Conservation (phyloP, 2,797 vertebrate species). For the Pseudochromis fuscus region DNA sequence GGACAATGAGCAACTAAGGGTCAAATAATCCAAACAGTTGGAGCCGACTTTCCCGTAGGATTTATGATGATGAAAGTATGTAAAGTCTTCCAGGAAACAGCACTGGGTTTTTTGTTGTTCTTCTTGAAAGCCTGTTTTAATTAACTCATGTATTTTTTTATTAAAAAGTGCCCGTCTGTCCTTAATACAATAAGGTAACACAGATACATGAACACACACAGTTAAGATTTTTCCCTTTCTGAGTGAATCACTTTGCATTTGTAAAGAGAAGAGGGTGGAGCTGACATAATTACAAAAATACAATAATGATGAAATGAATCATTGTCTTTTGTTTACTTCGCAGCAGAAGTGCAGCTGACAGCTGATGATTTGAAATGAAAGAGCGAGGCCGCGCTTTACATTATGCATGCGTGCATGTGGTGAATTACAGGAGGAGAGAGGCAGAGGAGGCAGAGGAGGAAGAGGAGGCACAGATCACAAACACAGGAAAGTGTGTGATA, state of each 20-base stretch:
- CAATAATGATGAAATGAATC: constrained; percentile 26
- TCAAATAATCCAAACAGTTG: too few species aligned
- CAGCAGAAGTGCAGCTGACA: constrained; percentile 3
- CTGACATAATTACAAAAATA: constrained; percentile 37
- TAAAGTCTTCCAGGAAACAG: too few species aligned
- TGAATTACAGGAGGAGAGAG: neutral
- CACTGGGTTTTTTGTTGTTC: too few species aligned
- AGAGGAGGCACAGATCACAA: constrained; percentile 4
- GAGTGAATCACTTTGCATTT: constrained; percentile 31
- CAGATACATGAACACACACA: neutral
- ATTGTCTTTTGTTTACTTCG: constrained; percentile 40
- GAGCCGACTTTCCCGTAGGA: too few species aligned
- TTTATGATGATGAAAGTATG: too few species aligned
- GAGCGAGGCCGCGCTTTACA: neutral
- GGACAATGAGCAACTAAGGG: too few species aligned
- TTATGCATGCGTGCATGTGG: constrained; percentile 22
- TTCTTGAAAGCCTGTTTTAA: neutral
- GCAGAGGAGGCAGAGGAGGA: neutral
- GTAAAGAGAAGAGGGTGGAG: constrained; percentile 20
- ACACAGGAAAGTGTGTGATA: constrained; percentile 20
- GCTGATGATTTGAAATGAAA: neutral
- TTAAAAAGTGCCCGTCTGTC: neutral
- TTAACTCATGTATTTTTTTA: neutral
- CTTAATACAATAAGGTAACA: too few species aligned
- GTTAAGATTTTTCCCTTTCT: neutral